Conservation (phyloP, 1,140 invertebrate genomes). For the Apis dorsata region DNA sequence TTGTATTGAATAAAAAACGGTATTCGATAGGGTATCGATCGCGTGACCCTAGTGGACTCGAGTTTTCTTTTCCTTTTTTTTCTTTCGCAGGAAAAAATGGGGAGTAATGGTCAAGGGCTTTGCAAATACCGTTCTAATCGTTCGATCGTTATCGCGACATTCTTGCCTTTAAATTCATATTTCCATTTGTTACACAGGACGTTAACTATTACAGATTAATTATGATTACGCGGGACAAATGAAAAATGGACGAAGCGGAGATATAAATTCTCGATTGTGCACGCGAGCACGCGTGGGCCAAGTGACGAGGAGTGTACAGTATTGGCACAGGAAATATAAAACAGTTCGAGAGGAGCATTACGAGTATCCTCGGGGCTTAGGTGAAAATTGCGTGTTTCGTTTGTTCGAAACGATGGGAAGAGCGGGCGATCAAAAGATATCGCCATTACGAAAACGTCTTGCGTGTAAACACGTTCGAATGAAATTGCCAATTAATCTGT, state of each 20-base stretch:
- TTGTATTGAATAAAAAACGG: too few relatives aligned
- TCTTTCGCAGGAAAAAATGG: neutral
- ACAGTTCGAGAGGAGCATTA: neutral
- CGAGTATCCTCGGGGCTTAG: neutral
- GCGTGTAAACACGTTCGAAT: constrained; percentile 6
- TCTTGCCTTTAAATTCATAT: too few relatives aligned
- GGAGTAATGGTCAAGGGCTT: neutral
- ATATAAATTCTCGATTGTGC: neutral
- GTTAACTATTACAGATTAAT: too few relatives aligned
- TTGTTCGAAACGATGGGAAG: neutral
- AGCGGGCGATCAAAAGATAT: constrained; percentile 4
- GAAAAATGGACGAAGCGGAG: too few relatives aligned
- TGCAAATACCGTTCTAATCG: too few relatives aligned
- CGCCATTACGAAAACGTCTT: neutral
- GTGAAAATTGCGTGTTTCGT: neutral
- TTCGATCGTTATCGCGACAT: too few relatives aligned
- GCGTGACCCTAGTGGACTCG: neutral
- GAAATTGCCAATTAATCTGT: constrained; percentile 22
- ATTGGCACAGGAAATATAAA: constrained; percentile 6
- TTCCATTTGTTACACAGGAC: too few relatives aligned
- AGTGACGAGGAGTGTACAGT: too few relatives aligned
- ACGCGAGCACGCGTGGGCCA: neutral
- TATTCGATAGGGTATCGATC: neutral
- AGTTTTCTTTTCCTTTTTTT: too few relatives aligned
- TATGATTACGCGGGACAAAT: too few relatives aligned